Evolutionary conservation across 35 echinoderm and acorn worm species (phyloP).

Genomic region (Diadema setosum): DNA sequence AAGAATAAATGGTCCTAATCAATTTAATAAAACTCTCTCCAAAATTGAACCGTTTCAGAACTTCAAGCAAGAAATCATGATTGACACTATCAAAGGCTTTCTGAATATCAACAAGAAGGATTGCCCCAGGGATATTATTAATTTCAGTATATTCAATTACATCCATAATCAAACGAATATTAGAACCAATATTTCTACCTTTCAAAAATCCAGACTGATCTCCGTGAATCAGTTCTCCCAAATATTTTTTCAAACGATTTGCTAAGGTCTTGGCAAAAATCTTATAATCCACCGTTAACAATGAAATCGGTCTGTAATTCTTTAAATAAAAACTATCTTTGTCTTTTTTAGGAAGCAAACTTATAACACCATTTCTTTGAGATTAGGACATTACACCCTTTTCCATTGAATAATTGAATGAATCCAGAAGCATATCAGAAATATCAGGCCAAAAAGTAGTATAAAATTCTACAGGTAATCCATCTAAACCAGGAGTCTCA

Average conservation of each 20-base stretch:
- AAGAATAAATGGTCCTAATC: not conserved
- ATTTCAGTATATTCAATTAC: not conserved
- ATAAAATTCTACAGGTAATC: slow-evolving; percentile 1
- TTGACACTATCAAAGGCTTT: not conserved
- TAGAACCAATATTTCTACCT: not conserved
- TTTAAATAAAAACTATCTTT: not conserved
- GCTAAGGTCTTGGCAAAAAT: not conserved
- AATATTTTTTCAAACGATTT: not conserved
- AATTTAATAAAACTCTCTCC: not conserved
- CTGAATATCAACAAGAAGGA: not conserved
- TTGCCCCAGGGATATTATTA: not conserved
- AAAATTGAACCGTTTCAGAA: not conserved
- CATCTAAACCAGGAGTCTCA: not conserved
- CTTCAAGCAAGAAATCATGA: not conserved
- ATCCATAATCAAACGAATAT: not conserved
- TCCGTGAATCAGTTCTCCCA: not conserved
- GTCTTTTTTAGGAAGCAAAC: slow-evolving; percentile 22
- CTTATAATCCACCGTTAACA: not conserved
- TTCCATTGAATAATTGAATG: not conserved
- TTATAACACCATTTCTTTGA: slow-evolving; percentile 29
- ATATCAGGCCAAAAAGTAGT: not conserved
- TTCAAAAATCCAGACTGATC: not conserved
- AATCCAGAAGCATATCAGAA: not conserved
- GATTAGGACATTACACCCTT: not conserved
- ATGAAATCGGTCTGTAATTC: not conserved